phyloP scores from a whole-genome alignment of 2,113 vertebrate species.

The Numenius arquata region DNA sequence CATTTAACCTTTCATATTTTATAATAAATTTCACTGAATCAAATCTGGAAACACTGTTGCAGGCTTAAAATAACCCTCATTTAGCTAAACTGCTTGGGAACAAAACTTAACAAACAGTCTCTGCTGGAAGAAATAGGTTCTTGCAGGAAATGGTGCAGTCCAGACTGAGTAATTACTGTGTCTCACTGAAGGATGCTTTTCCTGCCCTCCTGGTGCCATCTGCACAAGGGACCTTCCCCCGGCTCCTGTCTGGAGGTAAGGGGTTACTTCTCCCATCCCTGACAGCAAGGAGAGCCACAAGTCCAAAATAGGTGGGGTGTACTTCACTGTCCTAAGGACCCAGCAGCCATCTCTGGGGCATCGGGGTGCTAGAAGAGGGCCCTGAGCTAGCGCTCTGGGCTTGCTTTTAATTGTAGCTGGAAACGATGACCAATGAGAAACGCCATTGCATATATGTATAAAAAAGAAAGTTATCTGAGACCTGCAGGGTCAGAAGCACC shows the following conservation, averaged over 20 bases:
- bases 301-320: rapidly evolving
- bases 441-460: rapidly evolving
- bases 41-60: slow-evolving; percentile 17
- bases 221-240: neutral
- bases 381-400: neutral
- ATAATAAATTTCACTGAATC: slow-evolving; percentile 18
- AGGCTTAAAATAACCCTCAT: slow-evolving; percentile 29
- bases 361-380: neutral
- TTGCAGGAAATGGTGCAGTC: neutral
- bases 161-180: neutral
- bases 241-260: neutral
- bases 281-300: neutral
- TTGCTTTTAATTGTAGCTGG: neutral
- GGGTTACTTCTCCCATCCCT: neutral
- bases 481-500: neutral
- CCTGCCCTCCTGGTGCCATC: neutral
- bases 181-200: neutral
- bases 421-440: neutral
- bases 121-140: neutral
- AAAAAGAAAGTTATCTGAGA: neutral
- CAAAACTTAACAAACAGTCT: neutral
- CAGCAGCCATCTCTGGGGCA: neutral
- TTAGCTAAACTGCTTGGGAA: slow-evolving; percentile 20
- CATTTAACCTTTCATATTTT: slow-evolving; percentile 25
- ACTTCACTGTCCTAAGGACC: neutral